Evolutionary conservation across 2,797 vertebrate genomes (phyloP).

Genomic region (Synaphobranchus kaupii): DNA sequence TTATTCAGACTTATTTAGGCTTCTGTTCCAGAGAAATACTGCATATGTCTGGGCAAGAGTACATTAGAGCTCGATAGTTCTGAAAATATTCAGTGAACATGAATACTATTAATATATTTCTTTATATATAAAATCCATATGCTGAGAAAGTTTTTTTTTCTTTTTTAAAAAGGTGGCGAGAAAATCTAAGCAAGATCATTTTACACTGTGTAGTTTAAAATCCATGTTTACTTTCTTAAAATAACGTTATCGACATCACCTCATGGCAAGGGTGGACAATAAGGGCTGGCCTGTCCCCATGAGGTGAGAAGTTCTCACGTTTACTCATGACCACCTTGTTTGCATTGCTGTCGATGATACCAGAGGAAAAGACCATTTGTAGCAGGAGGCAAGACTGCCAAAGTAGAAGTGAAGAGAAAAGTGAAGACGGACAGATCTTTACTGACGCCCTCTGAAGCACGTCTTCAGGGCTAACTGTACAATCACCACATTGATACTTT

Average conservation of each 20-base stretch:
- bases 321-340: neutral
- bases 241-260: neutral
- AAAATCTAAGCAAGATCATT: neutral
- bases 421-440: constrained; percentile 34
- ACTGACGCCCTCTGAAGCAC: constrained; percentile 56
- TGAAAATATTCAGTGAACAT: neutral
- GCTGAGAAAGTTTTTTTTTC: neutral
- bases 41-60: neutral
- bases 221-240: too few relatives aligned
- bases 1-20: neutral
- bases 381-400: neutral
- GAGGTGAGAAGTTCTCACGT: neutral
- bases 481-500: constrained; percentile 44
- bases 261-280: neutral
- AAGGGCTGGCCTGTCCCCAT: neutral
- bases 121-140: neutral
- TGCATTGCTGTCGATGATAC: neutral
- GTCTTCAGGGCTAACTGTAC: constrained; percentile 39
- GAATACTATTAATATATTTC: neutral
- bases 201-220: too few relatives aligned
- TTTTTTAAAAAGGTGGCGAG: neutral
- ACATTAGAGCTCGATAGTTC: neutral
- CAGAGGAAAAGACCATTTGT: neutral
- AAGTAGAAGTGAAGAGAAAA: neutral
- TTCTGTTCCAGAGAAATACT: neutral